Evolutionary conservation across 2,113 vertebrate genomes (phyloP).

Genomic region (Sander lucioperca): DNA sequence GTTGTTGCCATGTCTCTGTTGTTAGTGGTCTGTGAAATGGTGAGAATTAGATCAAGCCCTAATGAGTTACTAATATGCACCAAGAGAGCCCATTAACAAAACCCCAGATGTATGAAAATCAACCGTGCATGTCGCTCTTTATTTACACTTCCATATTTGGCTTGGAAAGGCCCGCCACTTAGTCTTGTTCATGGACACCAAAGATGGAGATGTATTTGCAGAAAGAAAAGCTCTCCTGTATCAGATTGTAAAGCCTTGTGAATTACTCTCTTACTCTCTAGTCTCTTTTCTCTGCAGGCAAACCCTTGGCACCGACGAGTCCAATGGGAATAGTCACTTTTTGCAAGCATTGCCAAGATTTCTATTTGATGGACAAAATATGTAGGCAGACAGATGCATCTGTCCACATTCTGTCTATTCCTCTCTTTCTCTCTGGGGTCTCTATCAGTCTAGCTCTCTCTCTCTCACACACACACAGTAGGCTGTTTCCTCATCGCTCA

Average conservation of each 20-base stretch:
- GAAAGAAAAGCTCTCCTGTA: slow-evolving; percentile 29
- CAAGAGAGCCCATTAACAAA: slow-evolving; percentile 38
- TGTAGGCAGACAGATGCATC: slow-evolving; percentile 67
- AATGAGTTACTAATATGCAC: slow-evolving; percentile 25
- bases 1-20: slow-evolving; percentile 30
- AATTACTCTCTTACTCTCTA: slow-evolving; percentile 46
- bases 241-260: slow-evolving; percentile 44
- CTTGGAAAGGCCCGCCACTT: slow-evolving; percentile 1
- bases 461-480: slow-evolving; percentile 34
- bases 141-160: slow-evolving; percentile 18
- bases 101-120: slow-evolving; percentile 30
- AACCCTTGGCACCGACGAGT: slow-evolving; percentile 58
- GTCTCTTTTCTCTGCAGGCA: slow-evolving; percentile 58
- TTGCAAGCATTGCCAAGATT: slow-evolving; percentile 71
- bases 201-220: slow-evolving; percentile 40
- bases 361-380: slow-evolving; percentile 67
- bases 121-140: slow-evolving; percentile 16
- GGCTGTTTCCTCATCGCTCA: slow-evolving; percentile 75
- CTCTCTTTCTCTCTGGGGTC: slow-evolving; percentile 34
- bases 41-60: slow-evolving; percentile 26
- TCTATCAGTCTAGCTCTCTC: slow-evolving; percentile 31
- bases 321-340: slow-evolving; percentile 65
- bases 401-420: slow-evolving; percentile 59
- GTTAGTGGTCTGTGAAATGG: slow-evolving; percentile 37
- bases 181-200: slow-evolving; percentile 11